Percentiles rank a stretch among this genome's conserved stretches.
These are phyloP conservation scores for Drosophila anomelani DNA, from an alignment of 2,888 invertebrate genomes.

Conservation along the genomic window DNA sequence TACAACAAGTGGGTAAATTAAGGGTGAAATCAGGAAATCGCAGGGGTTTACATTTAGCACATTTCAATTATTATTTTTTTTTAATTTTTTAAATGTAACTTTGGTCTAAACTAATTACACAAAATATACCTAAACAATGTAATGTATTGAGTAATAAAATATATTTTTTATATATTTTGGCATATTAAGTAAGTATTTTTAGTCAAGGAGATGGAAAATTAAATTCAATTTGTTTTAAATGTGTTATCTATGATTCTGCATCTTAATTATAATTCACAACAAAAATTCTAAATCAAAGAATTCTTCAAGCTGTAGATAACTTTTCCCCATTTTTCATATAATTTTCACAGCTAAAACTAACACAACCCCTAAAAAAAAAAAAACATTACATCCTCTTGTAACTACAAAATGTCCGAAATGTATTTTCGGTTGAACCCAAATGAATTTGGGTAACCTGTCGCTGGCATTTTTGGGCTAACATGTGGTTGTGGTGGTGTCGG, in stretches of 20 bases:
- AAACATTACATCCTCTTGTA: conserved; percentile 10
- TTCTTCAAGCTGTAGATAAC: too few relatives aligned
- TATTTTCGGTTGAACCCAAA: conserved; percentile 15
- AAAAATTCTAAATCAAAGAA: not conserved
- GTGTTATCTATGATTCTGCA: too few relatives aligned
- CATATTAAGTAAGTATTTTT: too few relatives aligned
- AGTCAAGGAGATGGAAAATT: too few relatives aligned
- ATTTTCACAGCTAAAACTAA: conserved; percentile 17
- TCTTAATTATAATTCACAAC: not conserved
- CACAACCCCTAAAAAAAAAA: not conserved
- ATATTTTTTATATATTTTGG: too few relatives aligned
- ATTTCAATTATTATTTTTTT: not conserved
- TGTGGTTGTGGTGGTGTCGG: conserved; percentile 45
- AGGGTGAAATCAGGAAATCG: not conserved
- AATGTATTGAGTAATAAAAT: too few relatives aligned
- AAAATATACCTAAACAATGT: not conserved
- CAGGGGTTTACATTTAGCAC: not conserved
- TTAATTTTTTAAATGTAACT: not conserved
- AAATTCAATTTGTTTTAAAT: too few relatives aligned
- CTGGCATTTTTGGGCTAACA: conserved; percentile 67
- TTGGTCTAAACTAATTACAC: not conserved
- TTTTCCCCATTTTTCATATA: not conserved
- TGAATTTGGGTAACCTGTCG: conserved; percentile 35
- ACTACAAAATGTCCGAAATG: conserved; percentile 36
- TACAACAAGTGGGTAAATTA: conserved; percentile 4